Base-by-base conservation (phyloP, 92 coral and sea anemone genomes). In the Desmophyllum pertusum region DNA sequence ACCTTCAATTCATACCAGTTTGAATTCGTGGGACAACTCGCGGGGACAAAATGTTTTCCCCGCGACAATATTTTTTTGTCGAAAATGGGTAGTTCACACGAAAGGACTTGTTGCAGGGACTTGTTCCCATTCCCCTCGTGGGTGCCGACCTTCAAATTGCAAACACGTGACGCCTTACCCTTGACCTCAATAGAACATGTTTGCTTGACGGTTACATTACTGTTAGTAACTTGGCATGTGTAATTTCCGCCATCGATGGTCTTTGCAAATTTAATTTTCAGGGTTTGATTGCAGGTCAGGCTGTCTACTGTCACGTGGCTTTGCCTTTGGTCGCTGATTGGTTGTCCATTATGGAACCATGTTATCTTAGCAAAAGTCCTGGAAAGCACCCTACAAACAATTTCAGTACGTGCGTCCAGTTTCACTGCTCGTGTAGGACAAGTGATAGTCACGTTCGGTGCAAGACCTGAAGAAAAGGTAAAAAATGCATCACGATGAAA, bases 191-290 rank as follows among this genome's bases (percentile, higher is more conserved):
- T 59, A 55, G 13, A 0, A 39, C 85, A 81, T 30, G 85, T 41
- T 13, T 70, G 70, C 10, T 37, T 71, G 18, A 39, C 35, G 27
- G 17, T 72, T 29, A 71, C 79, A 6, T 13, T 9, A 3, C 19
- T 19, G 78, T 81, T 81, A 37, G 70, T 50, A 11, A 71, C 78
- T 27, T 18, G 38, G 43, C 85, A 81, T 27, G 85, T 70, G n/a
- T 81, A 70, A 52, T 52, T 29, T 27, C 85, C 85, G 17, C 78
- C 27, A 42, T 81, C 78, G 6, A 13, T 40, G 11, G 31, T 38
- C 69, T 10, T 43, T 0, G 70, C 71, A 74, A 10, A 41, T 25
- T 41, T 81, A 41, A 81, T 72, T 59, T 81, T 81, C 59, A 81
- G 71, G 11, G 64, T 70, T 53, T 81, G 85, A 38, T 59, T 8